A percentile compares a stretch with the other conserved stretches of the same genome.
These are phyloP conservation scores for Odontomachus brunneus DNA, from an alignment of 1,140 invertebrate genomes.

Conservation along the genomic window DNA sequence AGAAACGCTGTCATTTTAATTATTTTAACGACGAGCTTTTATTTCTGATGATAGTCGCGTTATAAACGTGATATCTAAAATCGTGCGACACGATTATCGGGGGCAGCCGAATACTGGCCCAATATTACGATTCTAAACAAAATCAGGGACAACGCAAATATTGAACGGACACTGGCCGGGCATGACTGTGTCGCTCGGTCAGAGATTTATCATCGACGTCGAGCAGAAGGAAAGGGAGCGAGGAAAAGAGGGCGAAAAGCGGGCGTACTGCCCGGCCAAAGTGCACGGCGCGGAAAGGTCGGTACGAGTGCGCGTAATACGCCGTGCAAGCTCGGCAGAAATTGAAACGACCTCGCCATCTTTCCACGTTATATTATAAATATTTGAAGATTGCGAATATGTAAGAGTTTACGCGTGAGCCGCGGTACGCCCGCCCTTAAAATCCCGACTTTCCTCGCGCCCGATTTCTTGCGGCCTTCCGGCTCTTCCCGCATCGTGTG, in stretches of 20 bases:
- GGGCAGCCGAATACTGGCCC: not conserved
- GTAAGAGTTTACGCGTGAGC: not conserved
- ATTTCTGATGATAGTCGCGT: slow-evolving; percentile 5
- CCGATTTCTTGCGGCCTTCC: not conserved
- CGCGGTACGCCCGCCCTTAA: not conserved
- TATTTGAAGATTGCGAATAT: slow-evolving; percentile 26
- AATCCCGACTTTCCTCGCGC: slow-evolving; percentile 3
- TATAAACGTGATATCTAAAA: not conserved
- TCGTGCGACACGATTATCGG: not conserved
- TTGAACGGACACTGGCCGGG: slow-evolving; percentile 21
- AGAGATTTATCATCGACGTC: slow-evolving; percentile 21
- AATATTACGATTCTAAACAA: slow-evolving; percentile 18
- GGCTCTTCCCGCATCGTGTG: too few relatives aligned
- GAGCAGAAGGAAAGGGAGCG: not conserved
- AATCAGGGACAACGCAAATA: slow-evolving; percentile 37
- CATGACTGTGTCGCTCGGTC: not conserved
- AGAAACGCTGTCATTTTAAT: too few relatives aligned
- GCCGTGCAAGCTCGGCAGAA: not conserved
- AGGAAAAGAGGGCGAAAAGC: not conserved
- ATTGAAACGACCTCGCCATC: not conserved
- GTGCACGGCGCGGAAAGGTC: not conserved
- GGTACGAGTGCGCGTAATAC: not conserved
- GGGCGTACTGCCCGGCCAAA: not conserved
- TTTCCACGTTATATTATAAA: slow-evolving; percentile 7
- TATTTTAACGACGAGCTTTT: too few relatives aligned